Evolutionary conservation across 1,140 invertebrate species (phyloP).

Genomic region (Drosophila tsacasi): DNA sequence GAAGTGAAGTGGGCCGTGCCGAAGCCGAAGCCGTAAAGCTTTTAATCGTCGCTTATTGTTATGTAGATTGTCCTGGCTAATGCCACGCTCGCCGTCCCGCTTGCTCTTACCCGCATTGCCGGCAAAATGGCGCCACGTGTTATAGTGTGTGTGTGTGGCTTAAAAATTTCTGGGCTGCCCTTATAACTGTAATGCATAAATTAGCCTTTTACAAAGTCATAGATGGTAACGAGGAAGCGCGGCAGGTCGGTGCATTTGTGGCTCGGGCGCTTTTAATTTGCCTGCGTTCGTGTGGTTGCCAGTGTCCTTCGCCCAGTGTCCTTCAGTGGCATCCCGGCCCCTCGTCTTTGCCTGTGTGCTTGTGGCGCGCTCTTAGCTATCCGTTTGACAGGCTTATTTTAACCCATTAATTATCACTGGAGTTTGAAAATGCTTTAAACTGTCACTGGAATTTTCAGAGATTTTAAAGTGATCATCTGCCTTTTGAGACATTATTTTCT

Average conservation of each 20-base stretch:
- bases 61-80: conserved; percentile 79
- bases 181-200: conserved; percentile 79
- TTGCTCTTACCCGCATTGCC: conserved; percentile 12
- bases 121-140: conserved; percentile 30
- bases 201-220: conserved; percentile 66
- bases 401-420: conserved; percentile 15
- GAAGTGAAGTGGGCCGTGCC: conserved; percentile 71
- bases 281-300: conserved; percentile 27
- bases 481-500: background rate
- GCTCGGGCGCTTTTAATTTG: conserved; percentile 54
- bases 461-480: background rate
- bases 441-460: background rate
- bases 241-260: conserved; percentile 6
- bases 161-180: conserved; percentile 34
- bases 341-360: background rate
- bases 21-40: conserved; percentile 64
- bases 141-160: conserved; percentile 36
- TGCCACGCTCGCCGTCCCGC: conserved; percentile 20
- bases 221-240: conserved; percentile 41
- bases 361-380: conserved; percentile 1
- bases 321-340: background rate
- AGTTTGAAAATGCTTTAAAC: background rate
- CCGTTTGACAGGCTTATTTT: conserved; percentile 32
- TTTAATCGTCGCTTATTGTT: conserved; percentile 82
- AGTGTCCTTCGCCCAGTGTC: conserved; percentile 24